A percentile compares a stretch with the other conserved stretches of the same genome.
Conservation (phyloP, 2,888 invertebrate species). For the Chymomyza fuscimana region DNA sequence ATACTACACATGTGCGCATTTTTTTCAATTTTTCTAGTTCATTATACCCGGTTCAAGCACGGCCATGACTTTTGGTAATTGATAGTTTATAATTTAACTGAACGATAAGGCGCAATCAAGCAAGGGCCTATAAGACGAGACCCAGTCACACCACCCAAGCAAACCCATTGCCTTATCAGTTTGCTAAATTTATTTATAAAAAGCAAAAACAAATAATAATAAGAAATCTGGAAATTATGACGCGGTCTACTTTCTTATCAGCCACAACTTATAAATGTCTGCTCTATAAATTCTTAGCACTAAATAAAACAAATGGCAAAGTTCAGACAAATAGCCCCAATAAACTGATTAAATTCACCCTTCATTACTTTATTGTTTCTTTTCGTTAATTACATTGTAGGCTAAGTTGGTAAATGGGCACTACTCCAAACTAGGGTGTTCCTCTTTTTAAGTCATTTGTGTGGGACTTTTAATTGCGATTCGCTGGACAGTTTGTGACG, state of each 20-base stretch:
- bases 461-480: constrained; percentile 42
- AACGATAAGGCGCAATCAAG: constrained; percentile 9
- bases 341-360: not conserved
- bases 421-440: not conserved
- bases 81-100: not conserved
- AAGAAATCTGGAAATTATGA: not conserved
- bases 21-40: not conserved
- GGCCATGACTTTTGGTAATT: not conserved
- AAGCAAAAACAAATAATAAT: not conserved
- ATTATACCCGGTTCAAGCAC: not conserved
- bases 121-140: constrained; percentile 15
- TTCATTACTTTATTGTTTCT: not conserved
- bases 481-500: constrained; percentile 49
- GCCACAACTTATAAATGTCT: not conserved
- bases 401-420: not conserved
- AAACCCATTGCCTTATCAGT: not conserved
- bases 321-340: not conserved
- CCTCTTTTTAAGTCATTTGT: not conserved
- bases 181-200: not conserved
- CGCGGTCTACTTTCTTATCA: not conserved
- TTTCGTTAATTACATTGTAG: not conserved
- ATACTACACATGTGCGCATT: too few relatives aligned
- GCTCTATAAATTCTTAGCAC: not conserved
- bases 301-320: not conserved
- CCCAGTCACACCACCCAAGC: constrained; percentile 17